Base-by-base conservation (phyloP, 2,113 vertebrate species). In the Calonectris borealis region DNA sequence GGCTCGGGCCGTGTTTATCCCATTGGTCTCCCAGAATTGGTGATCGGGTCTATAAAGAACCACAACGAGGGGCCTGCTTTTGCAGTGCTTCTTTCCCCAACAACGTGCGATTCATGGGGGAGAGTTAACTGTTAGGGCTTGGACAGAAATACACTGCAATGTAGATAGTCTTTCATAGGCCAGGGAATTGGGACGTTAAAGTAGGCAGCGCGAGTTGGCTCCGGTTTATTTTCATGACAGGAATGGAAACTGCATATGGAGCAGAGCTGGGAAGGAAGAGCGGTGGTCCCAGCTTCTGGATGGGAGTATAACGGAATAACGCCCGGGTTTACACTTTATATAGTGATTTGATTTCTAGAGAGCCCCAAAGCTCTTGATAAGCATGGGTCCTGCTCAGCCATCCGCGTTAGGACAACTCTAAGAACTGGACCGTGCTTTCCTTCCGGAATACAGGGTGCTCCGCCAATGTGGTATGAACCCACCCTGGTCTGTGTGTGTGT, bases 41-140 rank as follows among this genome's bases (percentile, higher is more conserved):
- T 83, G 86, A 83, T 90, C 32, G 2, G 7, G 52, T 90, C 57
- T 89, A 44, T 78, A 80, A 96, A 91, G 10, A 11, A 60, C 62
- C 2, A 7, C 77, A 83, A 70, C 1, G 4, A 89, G 73, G 46
- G 54, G 22, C 31, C 72, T 97, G 77, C 57, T 94, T 93, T 87
- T 94, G 66, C 66, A 29, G n/a, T 26, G 48, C 55, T 92, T n/a
- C 86, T 81, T 88, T 85, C 78, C 82, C 24, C 85, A 83, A 0
- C 62, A 85, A 72, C 9, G 4, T 49, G 78, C 2, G 22, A 70
- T 92, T 95, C 93, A 90, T 70, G 26, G 8, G 85, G 80, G 57
- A 75, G 49, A 76, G 61, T 83, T 95, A 87, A 83, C 70, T n/a
- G 22, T 69, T 96, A 81, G 85, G 66, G 72, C 70, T 88, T 92